These are phyloP conservation scores for Drosophila pandora DNA, from an alignment of 1,140 invertebrate species.

Conservation along the genomic window DNA sequence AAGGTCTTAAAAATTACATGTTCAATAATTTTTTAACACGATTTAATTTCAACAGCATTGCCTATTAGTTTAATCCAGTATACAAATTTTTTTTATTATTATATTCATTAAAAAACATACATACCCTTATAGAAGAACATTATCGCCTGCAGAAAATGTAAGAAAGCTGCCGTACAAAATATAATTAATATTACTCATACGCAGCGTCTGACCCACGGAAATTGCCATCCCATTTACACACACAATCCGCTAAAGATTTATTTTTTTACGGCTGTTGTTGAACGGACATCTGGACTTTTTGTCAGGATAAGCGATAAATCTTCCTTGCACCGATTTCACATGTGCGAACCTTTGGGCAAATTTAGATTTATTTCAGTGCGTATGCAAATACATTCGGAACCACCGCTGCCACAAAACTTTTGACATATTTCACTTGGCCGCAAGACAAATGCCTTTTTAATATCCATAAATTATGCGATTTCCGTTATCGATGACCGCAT, in stretches of 20 bases:
- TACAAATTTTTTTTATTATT: too few relatives aligned
- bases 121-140: constrained; percentile 19
- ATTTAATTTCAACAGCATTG: not conserved
- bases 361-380: constrained; percentile 69
- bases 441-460: constrained; percentile 69
- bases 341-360: constrained; percentile 67
- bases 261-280: not conserved
- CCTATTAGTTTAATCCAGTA: too few relatives aligned
- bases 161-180: constrained; percentile 28
- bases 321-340: constrained; percentile 67
- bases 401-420: constrained; percentile 52
- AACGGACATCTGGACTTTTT: constrained; percentile 56
- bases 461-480: constrained; percentile 61
- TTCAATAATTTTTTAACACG: not conserved
- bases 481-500: constrained; percentile 23
- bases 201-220: constrained; percentile 43
- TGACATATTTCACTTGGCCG: constrained; percentile 62
- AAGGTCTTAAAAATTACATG: not conserved
- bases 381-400: constrained; percentile 48
- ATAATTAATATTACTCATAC: constrained; percentile 75
- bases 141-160: not conserved
- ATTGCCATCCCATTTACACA: constrained; percentile 17
- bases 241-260: constrained; percentile 4
- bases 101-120: not conserved
- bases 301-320: constrained; percentile 64